A percentile compares a stretch with the other conserved stretches of the same genome.
Evolutionary conservation across 2,888 invertebrate genomes (phyloP).

Genomic region (Idaea biselata): DNA sequence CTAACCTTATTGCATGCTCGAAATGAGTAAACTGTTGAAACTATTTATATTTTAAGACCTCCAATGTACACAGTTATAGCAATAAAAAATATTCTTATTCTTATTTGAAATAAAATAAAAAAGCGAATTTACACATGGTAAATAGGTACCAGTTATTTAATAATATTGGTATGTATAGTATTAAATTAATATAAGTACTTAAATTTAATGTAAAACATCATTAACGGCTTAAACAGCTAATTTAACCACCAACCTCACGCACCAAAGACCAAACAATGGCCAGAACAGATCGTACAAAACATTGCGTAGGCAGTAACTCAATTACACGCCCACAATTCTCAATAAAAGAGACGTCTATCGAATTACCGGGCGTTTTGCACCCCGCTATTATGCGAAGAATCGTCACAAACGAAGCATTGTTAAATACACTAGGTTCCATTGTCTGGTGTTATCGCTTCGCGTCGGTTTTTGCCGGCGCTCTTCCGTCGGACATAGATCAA

Average conservation of each 20-base stretch:
- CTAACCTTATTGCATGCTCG: no score
- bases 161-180: no score
- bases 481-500: conserved; percentile 59
- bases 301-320: conserved; percentile 60
- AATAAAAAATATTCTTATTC: no score
- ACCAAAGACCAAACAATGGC: conserved; percentile 44
- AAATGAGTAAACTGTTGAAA: no score
- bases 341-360: conserved; percentile 73
- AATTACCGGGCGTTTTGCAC: conserved; percentile 71
- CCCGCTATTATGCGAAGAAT: conserved; percentile 76
- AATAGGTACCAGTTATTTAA: no score
- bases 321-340: conserved; percentile 72
- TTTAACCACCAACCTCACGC: conserved; percentile 32
- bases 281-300: conserved; percentile 53
- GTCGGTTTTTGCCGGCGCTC: conserved; percentile 74
- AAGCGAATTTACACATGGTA: no score
- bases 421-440: conserved; percentile 72
- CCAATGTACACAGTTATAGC: no score
- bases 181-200: no score
- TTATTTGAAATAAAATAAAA: no score
- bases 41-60: no score
- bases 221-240: not conserved
- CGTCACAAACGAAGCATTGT: conserved; percentile 79
- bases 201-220: no score
- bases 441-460: conserved; percentile 73